phyloP scores from a whole-genome alignment of 2,113 vertebrate genomes.

The Colossoma macropomum region DNA sequence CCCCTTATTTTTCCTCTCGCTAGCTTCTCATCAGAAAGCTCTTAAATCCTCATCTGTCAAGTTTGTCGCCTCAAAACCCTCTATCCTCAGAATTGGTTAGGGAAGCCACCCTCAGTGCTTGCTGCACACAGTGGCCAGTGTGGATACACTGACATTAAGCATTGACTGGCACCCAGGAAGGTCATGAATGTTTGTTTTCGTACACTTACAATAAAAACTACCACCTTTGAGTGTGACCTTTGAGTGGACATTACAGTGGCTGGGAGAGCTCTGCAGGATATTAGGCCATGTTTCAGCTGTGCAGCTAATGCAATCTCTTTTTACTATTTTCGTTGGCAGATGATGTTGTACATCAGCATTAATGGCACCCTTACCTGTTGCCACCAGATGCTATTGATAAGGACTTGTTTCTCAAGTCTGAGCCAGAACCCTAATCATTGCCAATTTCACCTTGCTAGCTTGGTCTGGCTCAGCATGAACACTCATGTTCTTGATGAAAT shows the following conservation, averaged over 20 bases:
- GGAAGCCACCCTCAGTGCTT: conserved; percentile 42
- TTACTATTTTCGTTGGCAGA: not conserved
- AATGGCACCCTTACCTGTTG: not conserved
- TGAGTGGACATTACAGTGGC: conserved; percentile 55
- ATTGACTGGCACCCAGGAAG: conserved; percentile 25
- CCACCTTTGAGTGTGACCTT: conserved; percentile 68
- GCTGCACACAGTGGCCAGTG: conserved; percentile 6
- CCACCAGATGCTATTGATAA: conserved; percentile 34
- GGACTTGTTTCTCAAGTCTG: conserved; percentile 33
- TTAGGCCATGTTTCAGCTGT: not conserved
- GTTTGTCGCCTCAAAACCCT: not conserved
- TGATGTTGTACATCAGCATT: not conserved
- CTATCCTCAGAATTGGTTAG: conserved; percentile 37
- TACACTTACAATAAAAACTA: conserved; percentile 58
- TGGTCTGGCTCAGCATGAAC: not conserved
- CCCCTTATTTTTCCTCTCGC: not conserved
- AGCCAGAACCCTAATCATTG: conserved; percentile 19
- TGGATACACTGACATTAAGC: conserved; percentile 59
- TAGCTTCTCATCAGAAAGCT: conserved; percentile 9
- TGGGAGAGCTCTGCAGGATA: not conserved
- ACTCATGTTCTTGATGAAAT: conserved; percentile 8
- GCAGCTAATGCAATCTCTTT: not conserved
- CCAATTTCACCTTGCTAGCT: conserved; percentile 17
- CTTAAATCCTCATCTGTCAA: not conserved
- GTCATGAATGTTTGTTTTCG: conserved; percentile 63